phyloP scores from a whole-genome alignment of 2,113 vertebrate species.

The Heloderma charlesbogerti region DNA sequence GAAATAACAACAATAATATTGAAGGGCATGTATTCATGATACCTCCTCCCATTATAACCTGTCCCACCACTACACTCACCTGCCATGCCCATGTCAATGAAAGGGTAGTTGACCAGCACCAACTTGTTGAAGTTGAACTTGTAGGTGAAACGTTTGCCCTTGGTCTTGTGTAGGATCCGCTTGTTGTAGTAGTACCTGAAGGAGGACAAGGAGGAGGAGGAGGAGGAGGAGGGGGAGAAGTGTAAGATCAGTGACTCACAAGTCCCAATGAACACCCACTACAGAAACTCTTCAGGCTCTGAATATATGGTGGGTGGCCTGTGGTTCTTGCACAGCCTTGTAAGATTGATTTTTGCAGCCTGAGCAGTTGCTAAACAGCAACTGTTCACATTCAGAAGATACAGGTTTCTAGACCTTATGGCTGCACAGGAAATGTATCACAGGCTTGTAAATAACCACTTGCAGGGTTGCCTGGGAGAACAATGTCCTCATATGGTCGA shows the following conservation, averaged over 20 bases:
- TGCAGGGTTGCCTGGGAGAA: background rate
- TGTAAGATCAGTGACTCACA: background rate
- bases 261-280: background rate
- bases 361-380: background rate
- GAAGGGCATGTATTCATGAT: background rate
- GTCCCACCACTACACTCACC: slow-evolving; percentile 71
- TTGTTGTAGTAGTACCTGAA: slow-evolving; percentile 80
- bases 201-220: background rate
- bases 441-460: background rate
- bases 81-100: slow-evolving; percentile 89
- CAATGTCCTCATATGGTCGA: background rate
- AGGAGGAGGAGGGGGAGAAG: background rate
- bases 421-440: background rate
- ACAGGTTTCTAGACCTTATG: background rate
- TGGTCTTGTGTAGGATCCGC: slow-evolving; percentile 81
- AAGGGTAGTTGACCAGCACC: slow-evolving; percentile 94
- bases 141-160: slow-evolving; percentile 86
- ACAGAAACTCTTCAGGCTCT: background rate
- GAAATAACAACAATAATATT: too few relatives aligned
- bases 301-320: background rate
- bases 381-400: background rate
- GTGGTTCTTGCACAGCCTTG: background rate
- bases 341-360: background rate
- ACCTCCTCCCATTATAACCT: background rate
- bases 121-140: slow-evolving; percentile 96